Evolutionary conservation across 2,888 invertebrate genomes (phyloP).

Genomic region (Orchestes rusci): DNA sequence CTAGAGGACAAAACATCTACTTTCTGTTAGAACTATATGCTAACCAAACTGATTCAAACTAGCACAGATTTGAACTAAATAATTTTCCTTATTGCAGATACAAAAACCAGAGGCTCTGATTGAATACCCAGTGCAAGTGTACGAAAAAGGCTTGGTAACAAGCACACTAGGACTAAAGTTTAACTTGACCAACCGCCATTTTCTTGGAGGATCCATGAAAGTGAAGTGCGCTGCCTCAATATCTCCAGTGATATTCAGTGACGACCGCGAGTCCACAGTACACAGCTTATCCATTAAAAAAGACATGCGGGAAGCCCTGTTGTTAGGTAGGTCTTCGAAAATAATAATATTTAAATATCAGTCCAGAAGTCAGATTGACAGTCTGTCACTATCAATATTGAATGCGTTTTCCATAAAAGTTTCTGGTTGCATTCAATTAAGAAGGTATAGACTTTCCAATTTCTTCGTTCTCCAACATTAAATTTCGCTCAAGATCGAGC

Average conservation of each 20-base stretch:
- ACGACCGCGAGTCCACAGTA: constrained; percentile 52
- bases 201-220: constrained; percentile 53
- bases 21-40: no score
- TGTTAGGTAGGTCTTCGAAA: constrained; percentile 56
- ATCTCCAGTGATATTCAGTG: constrained; percentile 54
- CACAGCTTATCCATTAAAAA: constrained; percentile 51
- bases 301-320: constrained; percentile 55
- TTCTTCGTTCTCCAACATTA: no score
- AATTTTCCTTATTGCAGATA: constrained; percentile 23
- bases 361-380: no score
- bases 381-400: no score
- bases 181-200: constrained; percentile 50
- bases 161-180: constrained; percentile 53
- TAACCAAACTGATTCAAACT: no score
- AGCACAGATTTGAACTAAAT: no score
- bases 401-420: no score
- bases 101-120: constrained; percentile 42
- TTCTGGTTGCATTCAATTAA: no score
- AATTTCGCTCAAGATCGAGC: no score
- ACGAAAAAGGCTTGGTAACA: constrained; percentile 53
- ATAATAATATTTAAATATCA: no score
- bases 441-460: no score
- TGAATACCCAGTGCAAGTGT: constrained; percentile 49
- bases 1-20: no score
- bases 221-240: constrained; percentile 56